These are phyloP conservation scores for Taxidea taxus DNA, from an alignment of 2,113 vertebrate species.

Conservation along the genomic window DNA sequence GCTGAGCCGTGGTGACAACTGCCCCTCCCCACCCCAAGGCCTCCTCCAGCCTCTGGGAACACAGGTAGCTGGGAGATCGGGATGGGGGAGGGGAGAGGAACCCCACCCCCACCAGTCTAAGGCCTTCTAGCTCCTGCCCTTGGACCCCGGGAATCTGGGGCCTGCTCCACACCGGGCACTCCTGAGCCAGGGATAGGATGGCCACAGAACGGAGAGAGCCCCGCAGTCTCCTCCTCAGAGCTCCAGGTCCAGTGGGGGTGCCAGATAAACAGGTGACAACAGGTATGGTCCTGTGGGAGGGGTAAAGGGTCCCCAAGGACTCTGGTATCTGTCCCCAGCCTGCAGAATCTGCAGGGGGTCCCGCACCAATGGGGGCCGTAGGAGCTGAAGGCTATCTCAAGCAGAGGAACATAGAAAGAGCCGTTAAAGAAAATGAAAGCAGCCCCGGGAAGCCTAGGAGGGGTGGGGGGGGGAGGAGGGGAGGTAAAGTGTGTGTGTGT, in stretches of 20 bases:
- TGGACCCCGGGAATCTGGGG: background rate
- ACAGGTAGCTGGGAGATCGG: background rate
- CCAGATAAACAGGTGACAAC: background rate
- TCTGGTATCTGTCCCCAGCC: background rate
- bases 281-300: fast-evolving
- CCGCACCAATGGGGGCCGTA: background rate
- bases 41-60: background rate
- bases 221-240: background rate
- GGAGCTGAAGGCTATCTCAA: background rate
- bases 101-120: background rate
- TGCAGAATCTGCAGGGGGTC: background rate
- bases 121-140: background rate
- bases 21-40: background rate
- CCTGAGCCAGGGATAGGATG: background rate
- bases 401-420: background rate
- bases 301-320: background rate
- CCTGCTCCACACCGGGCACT: background rate
- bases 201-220: background rate
- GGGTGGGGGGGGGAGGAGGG: fast-evolving
- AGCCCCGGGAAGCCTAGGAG: too few species aligned
- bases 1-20: background rate
- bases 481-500: background rate
- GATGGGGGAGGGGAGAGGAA: fast-evolving
- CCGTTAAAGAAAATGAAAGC: background rate
- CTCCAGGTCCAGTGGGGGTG: background rate